These are phyloP conservation scores for Nyctereutes procyonoides DNA, from an alignment of 2,113 vertebrate species.

Conservation along the genomic window DNA sequence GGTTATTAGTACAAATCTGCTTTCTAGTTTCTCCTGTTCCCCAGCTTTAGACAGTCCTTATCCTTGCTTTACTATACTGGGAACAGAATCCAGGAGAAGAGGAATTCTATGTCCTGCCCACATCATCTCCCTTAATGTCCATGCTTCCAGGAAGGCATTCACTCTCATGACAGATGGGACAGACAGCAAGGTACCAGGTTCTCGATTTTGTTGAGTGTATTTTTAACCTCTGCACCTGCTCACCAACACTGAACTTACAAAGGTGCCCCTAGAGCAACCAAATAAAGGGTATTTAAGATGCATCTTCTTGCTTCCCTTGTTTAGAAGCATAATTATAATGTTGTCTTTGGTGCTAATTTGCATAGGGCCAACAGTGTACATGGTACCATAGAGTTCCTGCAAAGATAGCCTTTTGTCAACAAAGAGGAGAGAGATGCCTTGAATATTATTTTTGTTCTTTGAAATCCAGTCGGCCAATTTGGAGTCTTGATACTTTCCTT, in stretches of 20 bases:
- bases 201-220: not conserved
- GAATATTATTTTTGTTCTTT: slow-evolving; percentile 45
- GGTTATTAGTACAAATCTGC: not conserved
- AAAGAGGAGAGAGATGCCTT: not conserved
- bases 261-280: not conserved
- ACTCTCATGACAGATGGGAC: not conserved
- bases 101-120: not conserved
- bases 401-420: slow-evolving; percentile 53
- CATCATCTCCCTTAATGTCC: not conserved
- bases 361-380: not conserved
- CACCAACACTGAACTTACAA: not conserved
- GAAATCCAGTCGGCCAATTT: not conserved
- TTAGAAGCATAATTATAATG: slow-evolving; percentile 65
- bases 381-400: not conserved
- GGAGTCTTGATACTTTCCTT: not conserved
- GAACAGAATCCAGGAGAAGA: not conserved
- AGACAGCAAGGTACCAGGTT: not conserved
- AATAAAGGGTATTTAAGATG: slow-evolving; percentile 66
- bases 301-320: slow-evolving; percentile 68
- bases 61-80: not conserved
- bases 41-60: not conserved
- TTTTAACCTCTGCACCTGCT: slow-evolving; percentile 57
- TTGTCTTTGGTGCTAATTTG: slow-evolving; percentile 67
- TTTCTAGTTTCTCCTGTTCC: not conserved
- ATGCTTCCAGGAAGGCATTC: not conserved